Base-by-base conservation (phyloP, 2,797 vertebrate genomes). In the Falco rusticolus region DNA sequence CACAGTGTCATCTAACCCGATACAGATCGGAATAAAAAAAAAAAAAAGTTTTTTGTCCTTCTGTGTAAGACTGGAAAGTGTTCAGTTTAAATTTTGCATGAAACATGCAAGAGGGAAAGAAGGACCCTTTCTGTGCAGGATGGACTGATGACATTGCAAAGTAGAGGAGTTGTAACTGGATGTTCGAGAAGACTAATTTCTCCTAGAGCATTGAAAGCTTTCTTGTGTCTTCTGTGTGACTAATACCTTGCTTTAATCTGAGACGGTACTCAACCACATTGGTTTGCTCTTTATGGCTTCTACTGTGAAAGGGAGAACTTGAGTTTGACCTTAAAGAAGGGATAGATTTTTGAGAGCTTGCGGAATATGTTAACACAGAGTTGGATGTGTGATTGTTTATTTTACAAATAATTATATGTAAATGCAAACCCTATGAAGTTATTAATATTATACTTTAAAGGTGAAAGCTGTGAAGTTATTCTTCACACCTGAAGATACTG, bases 391-490 rank as follows among this genome's bases (percentile, higher is more conserved):
- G 17, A 33, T 68, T 88, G 7, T 77, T 26, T 89, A 72, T 15
- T 41, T 87, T 29, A 66, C 25, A 82, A 64, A 47, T 47, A 72
- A 12, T 89, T 75, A 15, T 12, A 65, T 56, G 64, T 76, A 70
- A 79, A 78, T 76, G 41, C 8, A 71, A 56, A 82, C 56, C 43
- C 56, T 39, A 5, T 5, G 41, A 20, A 59, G 41, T 39, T 37
- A 20, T 9, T 74, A 61, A 66, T 89, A 22, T 60, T 93, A 6
- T 79, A 68, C 61, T 90, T 91, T 93, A 51, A 96, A 99, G 99
- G 98, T 98, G 75, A 97, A 97, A 69, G 99, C 99, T 65, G 97
- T 99, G 87, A 98, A 97, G 88, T 98, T 99, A 95, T 99, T 99
- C 97, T 98, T 99, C 95, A 99, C 98, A 16, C 97, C 98, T 18